Base-by-base conservation (phyloP, 2,888 invertebrate species). In the Protonemura montana region DNA sequence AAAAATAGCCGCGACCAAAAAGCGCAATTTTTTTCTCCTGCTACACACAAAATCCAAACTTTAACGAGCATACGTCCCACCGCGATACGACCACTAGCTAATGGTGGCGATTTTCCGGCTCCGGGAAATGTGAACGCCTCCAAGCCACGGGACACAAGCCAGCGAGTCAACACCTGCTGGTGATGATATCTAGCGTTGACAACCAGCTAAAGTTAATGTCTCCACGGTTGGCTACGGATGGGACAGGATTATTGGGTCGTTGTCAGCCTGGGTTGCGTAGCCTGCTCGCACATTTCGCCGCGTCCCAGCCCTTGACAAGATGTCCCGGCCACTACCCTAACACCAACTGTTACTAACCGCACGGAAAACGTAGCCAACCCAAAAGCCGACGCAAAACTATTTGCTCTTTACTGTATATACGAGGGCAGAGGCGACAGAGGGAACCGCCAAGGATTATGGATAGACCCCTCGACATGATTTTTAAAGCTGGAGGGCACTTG, bases 221-320 rank as follows among this genome's bases (percentile, higher is more conserved):
- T 21, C 35, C 59, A 21, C 59, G 59, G 59, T 21, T 59, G 16
- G 59, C 59, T 59, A 28, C 26, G 78, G 28, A 78, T 78, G 28
- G 78, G 78, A 78, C 10, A n/a, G 78, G 78, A 78, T 78, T 78
- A 78, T 78, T 27, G 28, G 78, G 78, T 78, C 26, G 78, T 78
- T 78, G 78, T 78, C 78, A 78, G 78, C 78, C 27, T 28, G 27
- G 5, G 35, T 10, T 35, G 35, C 35, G 5, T 35, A 10, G 35
- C 5, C 35, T 78, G 78, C 5, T 27, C 27, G 26, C 59, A 59
- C 59, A 27, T 27, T 78, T 78, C 78, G 10, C 78, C 78, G 21
- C 78, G 78, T 78, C 27, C 13, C 78, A 78, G 10, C 78, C 78
- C 78, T 28, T 59, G 59, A 59, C 59, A 59, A 59, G 59, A 59